Base-by-base conservation (phyloP, 1,140 invertebrate species). In the Steinernema feltiae region DNA sequence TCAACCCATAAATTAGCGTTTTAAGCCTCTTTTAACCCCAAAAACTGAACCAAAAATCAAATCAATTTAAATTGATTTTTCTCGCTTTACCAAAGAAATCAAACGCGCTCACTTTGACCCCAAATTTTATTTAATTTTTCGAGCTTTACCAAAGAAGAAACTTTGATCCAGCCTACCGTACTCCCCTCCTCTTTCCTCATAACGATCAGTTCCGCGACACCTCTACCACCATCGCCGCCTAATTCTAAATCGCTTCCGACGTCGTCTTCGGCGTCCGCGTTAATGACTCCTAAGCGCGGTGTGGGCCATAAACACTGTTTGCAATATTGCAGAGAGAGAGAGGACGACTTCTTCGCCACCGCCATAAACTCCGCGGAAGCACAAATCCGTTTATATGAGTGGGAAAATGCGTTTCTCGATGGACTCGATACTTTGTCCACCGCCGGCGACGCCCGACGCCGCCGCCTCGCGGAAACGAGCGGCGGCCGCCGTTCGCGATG, bases 361-460 rank as follows among this genome's bases (percentile, higher is more conserved):
- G 53, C 53, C 24, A 63, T 63, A 63, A 63, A 63, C 15, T 63
- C 53, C 24, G 15, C 7, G n/a, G n/a, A 3, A 63, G 53, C 53
- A 63, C 7, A 41, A 15, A 63, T 63, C 53, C 7, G 7, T 63
- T 63, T 63, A 63, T 63, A 63, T 63, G 53, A 63, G 53, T 63
- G 53, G 53, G 53, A 63, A 63, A 63, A 63, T 63, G 53, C 53
- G 53, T 27, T 63, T 63, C 53, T 63, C 53, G 53, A 27, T 63
- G 53, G 53, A 63, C 53, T 63, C 53, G 53, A 63, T 63, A 15
- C 53, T 63, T 3, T 63, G 53, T 63, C 53, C 53, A 63, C 53
- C 24, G 53, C 7, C 53, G 53, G 53, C 53, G 53, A 63, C 53
- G 53, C 53, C 53, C 53, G 53, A 63, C 15, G 53, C 7, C 12